Evolutionary conservation across 2,797 vertebrate species (phyloP).

Genomic region (Carcharodon carcharias): DNA sequence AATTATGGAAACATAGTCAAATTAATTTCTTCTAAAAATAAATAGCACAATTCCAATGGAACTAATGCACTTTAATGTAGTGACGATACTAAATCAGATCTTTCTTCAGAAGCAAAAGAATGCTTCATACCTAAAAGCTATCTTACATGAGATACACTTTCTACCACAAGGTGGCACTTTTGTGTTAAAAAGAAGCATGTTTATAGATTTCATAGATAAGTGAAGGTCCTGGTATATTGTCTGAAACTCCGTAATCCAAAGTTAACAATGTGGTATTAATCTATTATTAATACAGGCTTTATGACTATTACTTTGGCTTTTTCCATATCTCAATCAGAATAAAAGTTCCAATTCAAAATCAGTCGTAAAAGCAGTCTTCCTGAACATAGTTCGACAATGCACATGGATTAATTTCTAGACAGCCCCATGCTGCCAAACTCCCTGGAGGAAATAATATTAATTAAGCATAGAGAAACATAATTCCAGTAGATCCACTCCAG

Average conservation of each 20-base stretch:
- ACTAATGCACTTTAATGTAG: background rate
- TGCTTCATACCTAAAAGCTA: background rate
- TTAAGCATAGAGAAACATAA: background rate
- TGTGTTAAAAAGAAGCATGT: background rate
- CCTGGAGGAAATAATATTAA: background rate
- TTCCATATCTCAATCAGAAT: background rate
- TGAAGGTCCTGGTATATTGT: background rate
- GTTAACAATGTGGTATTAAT: background rate
- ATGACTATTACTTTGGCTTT: background rate
- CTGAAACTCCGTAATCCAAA: background rate
- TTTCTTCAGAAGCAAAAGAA: background rate
- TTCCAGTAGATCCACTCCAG: background rate
- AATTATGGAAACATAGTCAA: background rate
- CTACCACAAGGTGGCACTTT: slow-evolving; percentile 9
- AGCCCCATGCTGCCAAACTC: background rate
- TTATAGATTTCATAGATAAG: background rate
- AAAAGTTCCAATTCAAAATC: background rate
- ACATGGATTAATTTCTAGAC: background rate
- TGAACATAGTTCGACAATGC: background rate
- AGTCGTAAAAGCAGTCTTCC: background rate
- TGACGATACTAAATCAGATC: background rate
- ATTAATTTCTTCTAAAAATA: background rate
- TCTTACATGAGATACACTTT: background rate
- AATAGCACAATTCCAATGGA: background rate
- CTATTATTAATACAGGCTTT: background rate